Conservation (phyloP, 2,113 vertebrate genomes). For the Pelodiscus sinensis region DNA sequence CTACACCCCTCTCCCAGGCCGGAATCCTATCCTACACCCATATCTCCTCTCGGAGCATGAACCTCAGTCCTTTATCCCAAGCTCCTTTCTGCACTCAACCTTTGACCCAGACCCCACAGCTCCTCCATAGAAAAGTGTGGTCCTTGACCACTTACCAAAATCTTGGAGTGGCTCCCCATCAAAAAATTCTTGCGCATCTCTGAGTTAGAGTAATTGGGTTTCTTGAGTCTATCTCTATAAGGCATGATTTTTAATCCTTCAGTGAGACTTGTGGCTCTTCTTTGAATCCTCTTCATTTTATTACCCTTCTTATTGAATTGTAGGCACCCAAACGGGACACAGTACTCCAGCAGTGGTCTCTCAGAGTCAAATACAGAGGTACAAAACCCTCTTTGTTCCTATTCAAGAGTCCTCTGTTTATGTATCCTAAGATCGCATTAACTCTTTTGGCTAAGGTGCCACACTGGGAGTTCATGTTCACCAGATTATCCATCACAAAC, state of each 20-base stretch:
- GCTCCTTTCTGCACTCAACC: too few relatives aligned
- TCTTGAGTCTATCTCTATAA: neutral
- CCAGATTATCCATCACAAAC: neutral
- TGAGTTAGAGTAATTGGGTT: neutral
- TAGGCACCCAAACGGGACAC: neutral
- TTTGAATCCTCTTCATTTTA: neutral
- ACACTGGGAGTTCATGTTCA: neutral
- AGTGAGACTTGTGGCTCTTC: neutral
- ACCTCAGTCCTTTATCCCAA: too few relatives aligned
- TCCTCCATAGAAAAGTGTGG: too few relatives aligned
- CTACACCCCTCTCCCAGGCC: too few relatives aligned
- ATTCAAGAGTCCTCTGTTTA: neutral
- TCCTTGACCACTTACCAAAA: too few relatives aligned
- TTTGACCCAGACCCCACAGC: too few relatives aligned
- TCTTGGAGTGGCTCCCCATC: too few relatives aligned
- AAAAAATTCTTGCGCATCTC: too few relatives aligned
- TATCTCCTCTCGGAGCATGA: too few relatives aligned
- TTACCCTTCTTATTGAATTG: neutral
- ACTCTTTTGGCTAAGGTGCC: neutral
- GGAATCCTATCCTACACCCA: too few relatives aligned
- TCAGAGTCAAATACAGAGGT: neutral
- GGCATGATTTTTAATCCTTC: neutral
- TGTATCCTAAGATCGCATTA: neutral
- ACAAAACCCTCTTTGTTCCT: neutral
- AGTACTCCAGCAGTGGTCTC: neutral